phyloP scores from a whole-genome alignment of 2,113 vertebrate species.

The Sylvietta virens region DNA sequence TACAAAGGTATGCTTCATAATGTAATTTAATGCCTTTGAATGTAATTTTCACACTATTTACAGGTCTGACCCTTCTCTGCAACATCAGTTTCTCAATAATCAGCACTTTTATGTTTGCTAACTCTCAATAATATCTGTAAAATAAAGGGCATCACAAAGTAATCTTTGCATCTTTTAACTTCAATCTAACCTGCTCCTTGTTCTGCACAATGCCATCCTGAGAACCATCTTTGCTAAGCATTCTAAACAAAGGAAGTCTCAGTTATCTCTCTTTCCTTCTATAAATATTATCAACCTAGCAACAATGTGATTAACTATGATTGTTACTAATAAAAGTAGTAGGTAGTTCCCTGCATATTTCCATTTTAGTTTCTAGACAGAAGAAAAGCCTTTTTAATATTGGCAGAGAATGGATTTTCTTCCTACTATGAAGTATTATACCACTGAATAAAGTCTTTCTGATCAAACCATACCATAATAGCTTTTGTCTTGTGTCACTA shows the following conservation, averaged over 20 bases:
- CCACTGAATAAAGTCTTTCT: conserved; percentile 61
- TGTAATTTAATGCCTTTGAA: conserved; percentile 52
- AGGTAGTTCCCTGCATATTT: conserved; percentile 47
- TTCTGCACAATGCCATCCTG: background rate
- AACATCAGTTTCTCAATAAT: conserved; percentile 41
- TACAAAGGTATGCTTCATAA: conserved; percentile 47
- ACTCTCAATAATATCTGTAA: conserved; percentile 36
- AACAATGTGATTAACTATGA: conserved; percentile 41
- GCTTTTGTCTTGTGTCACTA: conserved; percentile 72
- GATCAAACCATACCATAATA: conserved; percentile 71
- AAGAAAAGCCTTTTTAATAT: conserved; percentile 15
- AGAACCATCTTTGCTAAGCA: background rate
- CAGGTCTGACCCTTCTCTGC: conserved; percentile 34
- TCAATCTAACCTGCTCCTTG: background rate
- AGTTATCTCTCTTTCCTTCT: conserved; percentile 9
- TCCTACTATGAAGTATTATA: conserved; percentile 41
- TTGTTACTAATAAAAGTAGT: conserved; percentile 45
- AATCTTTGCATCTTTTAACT: conserved; percentile 11
- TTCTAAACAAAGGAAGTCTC: conserved; percentile 29
- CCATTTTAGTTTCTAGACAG: conserved; percentile 23
- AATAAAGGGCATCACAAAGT: conserved; percentile 17
- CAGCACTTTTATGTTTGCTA: conserved; percentile 55
- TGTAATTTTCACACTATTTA: conserved; percentile 56
- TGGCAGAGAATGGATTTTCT: conserved; percentile 45
- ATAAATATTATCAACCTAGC: conserved; percentile 48